Evolutionary conservation across 2,888 invertebrate species (phyloP).

Genomic region (Drepana falcataria): DNA sequence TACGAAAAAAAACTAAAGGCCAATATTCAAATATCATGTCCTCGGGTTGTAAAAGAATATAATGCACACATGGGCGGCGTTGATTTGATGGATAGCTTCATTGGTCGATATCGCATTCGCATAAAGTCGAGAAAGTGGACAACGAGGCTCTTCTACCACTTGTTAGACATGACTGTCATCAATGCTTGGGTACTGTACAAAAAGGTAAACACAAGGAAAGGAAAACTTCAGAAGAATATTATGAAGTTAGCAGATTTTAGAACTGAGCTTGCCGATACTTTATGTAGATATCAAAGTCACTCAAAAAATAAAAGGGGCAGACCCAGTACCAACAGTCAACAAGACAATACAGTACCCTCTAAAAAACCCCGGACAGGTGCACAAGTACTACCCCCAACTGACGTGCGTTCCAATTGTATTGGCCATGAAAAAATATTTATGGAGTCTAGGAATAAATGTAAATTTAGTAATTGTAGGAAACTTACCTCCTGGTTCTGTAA

Average conservation of each 20-base stretch:
- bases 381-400: slow-evolving; percentile 25
- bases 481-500: slow-evolving; percentile 31
- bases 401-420: slow-evolving; percentile 20
- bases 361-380: slow-evolving; percentile 29
- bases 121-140: slow-evolving; percentile 33
- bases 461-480: slow-evolving; percentile 25
- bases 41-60: slow-evolving; percentile 25
- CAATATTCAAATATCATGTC: slow-evolving; percentile 19
- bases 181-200: slow-evolving; percentile 33
- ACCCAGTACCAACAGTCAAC: slow-evolving; percentile 26
- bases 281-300: slow-evolving; percentile 29
- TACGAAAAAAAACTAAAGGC: slow-evolving; percentile 27
- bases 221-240: too few relatives aligned
- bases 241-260: slow-evolving; percentile 32
- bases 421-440: slow-evolving; percentile 21
- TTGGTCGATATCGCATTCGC: slow-evolving; percentile 26
- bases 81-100: slow-evolving; percentile 20
- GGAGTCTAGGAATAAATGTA: slow-evolving; percentile 19
- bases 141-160: slow-evolving; percentile 33
- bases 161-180: slow-evolving; percentile 28
- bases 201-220: slow-evolving; percentile 24
- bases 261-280: slow-evolving; percentile 31
- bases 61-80: slow-evolving; percentile 27
- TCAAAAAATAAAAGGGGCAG: slow-evolving; percentile 32
- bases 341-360: slow-evolving; percentile 27